Conservation (phyloP, 2,797 vertebrate genomes). For the Helostoma temminkii region DNA sequence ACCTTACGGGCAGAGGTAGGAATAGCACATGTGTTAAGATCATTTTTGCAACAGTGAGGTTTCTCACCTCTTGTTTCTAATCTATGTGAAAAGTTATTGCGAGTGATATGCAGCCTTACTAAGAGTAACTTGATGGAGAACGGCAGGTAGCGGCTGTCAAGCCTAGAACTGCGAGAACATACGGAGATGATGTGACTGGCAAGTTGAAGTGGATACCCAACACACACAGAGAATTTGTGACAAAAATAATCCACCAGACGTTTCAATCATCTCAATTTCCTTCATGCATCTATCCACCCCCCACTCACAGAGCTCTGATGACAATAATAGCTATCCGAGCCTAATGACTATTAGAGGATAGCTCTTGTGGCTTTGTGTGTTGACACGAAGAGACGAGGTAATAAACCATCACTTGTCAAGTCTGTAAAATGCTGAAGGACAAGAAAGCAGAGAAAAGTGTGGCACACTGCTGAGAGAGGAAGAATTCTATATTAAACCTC, state of each 20-base stretch:
- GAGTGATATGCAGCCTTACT: slow-evolving; percentile 24
- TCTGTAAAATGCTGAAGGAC: slow-evolving; percentile 25
- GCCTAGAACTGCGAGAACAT: neutral
- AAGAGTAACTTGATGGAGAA: slow-evolving; percentile 17
- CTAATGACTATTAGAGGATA: slow-evolving; percentile 44
- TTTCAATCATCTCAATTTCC: slow-evolving; percentile 70
- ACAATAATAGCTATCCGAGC: slow-evolving; percentile 41
- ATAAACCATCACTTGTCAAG: slow-evolving; percentile 51
- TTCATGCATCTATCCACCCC: slow-evolving; percentile 1
- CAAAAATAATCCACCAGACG: slow-evolving; percentile 58
- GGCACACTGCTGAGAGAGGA: slow-evolving; percentile 19
- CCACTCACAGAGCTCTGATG: slow-evolving; percentile 21
- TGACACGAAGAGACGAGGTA: slow-evolving; percentile 44
- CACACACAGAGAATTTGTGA: slow-evolving; percentile 42
- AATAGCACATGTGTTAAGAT: neutral
- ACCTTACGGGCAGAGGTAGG: neutral
- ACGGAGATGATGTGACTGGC: slow-evolving; percentile 43
- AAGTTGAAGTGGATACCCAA: slow-evolving; percentile 58
- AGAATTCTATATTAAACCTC: slow-evolving; percentile 14
- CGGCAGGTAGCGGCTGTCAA: slow-evolving; percentile 31
- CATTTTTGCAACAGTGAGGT: neutral
- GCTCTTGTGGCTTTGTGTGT: slow-evolving; percentile 42
- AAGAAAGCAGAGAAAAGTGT: neutral
- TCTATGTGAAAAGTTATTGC: slow-evolving; percentile 19
- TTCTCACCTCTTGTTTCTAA: slow-evolving; percentile 17